phyloP scores from a whole-genome alignment of 2,113 vertebrate species.

The Thomomys bottae region DNA sequence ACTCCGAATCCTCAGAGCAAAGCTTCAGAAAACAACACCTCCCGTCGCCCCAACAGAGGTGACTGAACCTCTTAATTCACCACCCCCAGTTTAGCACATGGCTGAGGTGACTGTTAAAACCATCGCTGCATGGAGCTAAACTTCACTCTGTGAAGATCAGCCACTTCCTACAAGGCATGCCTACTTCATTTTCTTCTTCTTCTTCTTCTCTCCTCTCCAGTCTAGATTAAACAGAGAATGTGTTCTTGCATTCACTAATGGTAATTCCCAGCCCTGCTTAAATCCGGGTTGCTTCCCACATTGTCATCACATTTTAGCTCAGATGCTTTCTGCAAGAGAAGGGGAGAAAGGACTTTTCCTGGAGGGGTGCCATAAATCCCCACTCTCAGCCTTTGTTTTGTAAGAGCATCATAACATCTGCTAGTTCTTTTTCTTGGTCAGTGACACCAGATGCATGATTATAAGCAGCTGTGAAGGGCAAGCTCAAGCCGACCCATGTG shows the following conservation, averaged over 20 bases:
- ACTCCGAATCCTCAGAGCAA: not conserved
- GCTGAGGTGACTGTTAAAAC: not conserved
- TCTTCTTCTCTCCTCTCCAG: not conserved
- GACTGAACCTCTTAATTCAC: not conserved
- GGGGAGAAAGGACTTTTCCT: conserved; percentile 26
- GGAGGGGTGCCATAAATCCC: not conserved
- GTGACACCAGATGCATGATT: not conserved
- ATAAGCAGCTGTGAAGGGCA: not conserved
- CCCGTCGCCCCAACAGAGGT: not conserved
- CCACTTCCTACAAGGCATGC: not conserved
- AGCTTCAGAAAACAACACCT: not conserved
- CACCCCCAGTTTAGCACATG: not conserved
- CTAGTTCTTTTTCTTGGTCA: not conserved
- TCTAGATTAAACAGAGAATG: conserved; percentile 10
- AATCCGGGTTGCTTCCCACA: not conserved
- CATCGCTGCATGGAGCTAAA: not conserved
- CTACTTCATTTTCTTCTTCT: not conserved
- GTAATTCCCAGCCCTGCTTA: not conserved
- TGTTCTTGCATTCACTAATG: not conserved
- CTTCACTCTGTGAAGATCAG: not conserved
- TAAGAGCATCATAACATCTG: not conserved
- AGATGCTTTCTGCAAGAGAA: not conserved
- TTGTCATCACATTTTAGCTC: conserved; percentile 39
- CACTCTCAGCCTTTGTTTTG: not conserved
- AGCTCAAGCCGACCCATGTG: not conserved